Conservation (phyloP, 2,888 invertebrate genomes). For the Oscheius myriophilus region DNA sequence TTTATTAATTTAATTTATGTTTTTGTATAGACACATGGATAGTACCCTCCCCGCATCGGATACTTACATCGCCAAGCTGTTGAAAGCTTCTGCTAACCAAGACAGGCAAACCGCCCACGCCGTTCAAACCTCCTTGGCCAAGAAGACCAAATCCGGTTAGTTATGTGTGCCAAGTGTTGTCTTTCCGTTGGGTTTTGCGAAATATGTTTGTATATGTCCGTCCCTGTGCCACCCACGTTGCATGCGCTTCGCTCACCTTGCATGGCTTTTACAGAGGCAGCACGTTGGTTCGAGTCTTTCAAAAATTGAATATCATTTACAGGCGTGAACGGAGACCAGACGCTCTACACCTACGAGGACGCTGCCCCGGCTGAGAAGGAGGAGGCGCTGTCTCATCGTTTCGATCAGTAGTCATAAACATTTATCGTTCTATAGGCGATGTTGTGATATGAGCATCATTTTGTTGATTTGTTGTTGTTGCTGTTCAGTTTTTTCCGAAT, state of each 20-base stretch:
- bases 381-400: no score
- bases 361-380: no score
- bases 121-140: slow-evolving; percentile 12
- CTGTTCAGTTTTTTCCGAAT: no score
- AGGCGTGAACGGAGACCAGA: not conserved
- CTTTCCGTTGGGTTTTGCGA: not conserved
- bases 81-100: slow-evolving; percentile 9
- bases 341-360: not conserved
- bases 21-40: slow-evolving; percentile 2
- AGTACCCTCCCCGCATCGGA: slow-evolving; percentile 6
- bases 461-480: no score
- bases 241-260: slow-evolving; percentile 3
- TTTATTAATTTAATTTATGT: not conserved
- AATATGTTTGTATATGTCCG: not conserved
- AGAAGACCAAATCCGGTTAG: slow-evolving; percentile 6
- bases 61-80: slow-evolving; percentile 13
- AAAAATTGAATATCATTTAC: slow-evolving; percentile 15
- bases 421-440: no score
- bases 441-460: no score
- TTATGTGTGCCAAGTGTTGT: not conserved
- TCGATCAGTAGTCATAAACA: no score
- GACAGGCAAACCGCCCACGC: slow-evolving; percentile 11
- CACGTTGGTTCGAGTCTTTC: slow-evolving; percentile 6
- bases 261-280: slow-evolving; percentile 20
- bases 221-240: not conserved